A percentile compares a stretch with the other conserved stretches of the same genome.
These are phyloP conservation scores for Linnaemya tessellans DNA, from an alignment of 2,888 invertebrate species.

Conservation along the genomic window DNA sequence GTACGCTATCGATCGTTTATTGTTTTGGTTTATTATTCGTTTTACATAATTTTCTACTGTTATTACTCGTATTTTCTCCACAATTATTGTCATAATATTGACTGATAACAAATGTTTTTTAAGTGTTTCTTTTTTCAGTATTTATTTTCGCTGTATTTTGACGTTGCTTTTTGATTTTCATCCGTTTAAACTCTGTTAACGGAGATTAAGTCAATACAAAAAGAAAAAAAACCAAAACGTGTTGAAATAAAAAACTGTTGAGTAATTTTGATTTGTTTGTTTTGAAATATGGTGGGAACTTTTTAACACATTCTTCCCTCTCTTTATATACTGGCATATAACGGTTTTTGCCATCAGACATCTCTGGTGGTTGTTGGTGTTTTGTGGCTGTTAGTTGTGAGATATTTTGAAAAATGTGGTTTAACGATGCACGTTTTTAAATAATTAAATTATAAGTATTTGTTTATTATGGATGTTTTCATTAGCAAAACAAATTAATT, in stretches of 20 bases:
- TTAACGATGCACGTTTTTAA: constrained; percentile 29
- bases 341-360: constrained; percentile 21
- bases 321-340: neutral
- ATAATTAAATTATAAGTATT: constrained; percentile 6
- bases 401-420: constrained; percentile 9
- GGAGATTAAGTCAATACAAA: neutral
- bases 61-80: constrained; percentile 1
- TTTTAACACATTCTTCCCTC: neutral
- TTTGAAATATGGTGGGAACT: constrained; percentile 46
- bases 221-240: constrained; percentile 13
- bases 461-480: constrained; percentile 2
- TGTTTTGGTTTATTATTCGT: neutral
- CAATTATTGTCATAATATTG: constrained; percentile 8
- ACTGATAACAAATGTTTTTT: constrained; percentile 42
- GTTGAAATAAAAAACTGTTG: constrained; percentile 41
- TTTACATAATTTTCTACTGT: constrained; percentile 10
- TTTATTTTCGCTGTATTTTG: constrained; percentile 18
- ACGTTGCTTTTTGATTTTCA: constrained; percentile 12
- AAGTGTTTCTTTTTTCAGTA: constrained; percentile 21
- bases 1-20: constrained; percentile 42
- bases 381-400: constrained; percentile 10
- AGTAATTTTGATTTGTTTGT: constrained; percentile 38
- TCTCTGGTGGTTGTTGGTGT: constrained; percentile 31
- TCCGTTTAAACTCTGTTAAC: neutral
- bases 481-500: neutral